Evolutionary conservation across 2,888 invertebrate genomes (phyloP), one percentile per base, ranked within the genome.

Genomic region (Lampropteryx suffumata): DNA sequence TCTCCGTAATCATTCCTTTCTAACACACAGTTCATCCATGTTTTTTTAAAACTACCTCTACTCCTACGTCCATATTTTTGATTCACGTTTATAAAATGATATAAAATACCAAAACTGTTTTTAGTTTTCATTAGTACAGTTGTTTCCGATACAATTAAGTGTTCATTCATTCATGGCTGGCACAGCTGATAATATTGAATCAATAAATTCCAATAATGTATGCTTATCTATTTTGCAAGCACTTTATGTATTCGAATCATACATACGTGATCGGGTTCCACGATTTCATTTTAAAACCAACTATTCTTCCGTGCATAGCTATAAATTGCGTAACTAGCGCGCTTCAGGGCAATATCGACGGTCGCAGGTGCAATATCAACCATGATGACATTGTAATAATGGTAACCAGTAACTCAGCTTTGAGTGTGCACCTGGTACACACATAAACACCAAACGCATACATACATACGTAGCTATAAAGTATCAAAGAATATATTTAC

Each of bases 241-340:
- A 36, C 45, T 40, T 39, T 24, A 40, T 34, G 34, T 28, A 35
- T 45, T 32, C 45, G 30, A 36, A 43, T 21, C 21, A 4, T 4
- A 6, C 24, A 7, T 33, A 30, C 50, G 42, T 47, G 43, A 34
- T 34, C 43, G 29, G 26, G 36, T 47, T 43, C 12, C 26, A 34
- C 34, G 47, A 47, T 52, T 52, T 43, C 37, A 52, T 39, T 52
- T 52, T 42, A 33, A 52, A 47, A 52, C 42, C 46, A 47, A 52
- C 52, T 39, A 52, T 47, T 52, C 52, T 47, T 47, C 34, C 37
- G 9, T 28, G 30, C 44, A 10, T 37, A 33, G 39, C 47, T 34
- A 52, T 52, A 47, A 52, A 52, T 52, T 43, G 37, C 43, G 26
- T 47, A 47, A 52, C 37, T 27, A 42, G 42, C 33, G 24, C 26